A percentile compares a stretch with the other conserved stretches of the same genome.
Evolutionary conservation across 2,797 vertebrate genomes (phyloP).

Genomic region (Acestrorhynchus altus): DNA sequence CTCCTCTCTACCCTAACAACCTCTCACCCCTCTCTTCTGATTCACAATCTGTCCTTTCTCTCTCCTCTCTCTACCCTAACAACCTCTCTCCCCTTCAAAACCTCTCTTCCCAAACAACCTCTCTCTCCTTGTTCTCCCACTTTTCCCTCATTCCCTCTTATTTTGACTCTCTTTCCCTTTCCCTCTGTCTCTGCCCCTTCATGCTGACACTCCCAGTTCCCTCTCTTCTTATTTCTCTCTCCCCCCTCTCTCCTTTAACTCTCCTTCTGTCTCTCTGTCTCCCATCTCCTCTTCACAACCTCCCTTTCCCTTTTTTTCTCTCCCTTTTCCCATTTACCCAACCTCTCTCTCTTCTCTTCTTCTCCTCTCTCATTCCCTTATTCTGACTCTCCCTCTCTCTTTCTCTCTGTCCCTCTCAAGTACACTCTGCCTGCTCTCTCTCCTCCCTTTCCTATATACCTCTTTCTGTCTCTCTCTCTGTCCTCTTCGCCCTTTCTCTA

Average conservation of each 20-base stretch:
- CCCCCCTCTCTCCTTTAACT: constrained; percentile 47
- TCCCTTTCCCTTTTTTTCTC: constrained; percentile 45
- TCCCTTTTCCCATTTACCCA: too few relatives aligned
- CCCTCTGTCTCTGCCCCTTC: constrained; percentile 3
- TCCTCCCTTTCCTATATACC: too few relatives aligned
- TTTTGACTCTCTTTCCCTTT: too few relatives aligned
- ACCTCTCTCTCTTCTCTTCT: too few relatives aligned
- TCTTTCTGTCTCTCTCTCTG: too few relatives aligned
- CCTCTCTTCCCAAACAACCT: constrained; percentile 32
- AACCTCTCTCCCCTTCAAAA: constrained; percentile 27
- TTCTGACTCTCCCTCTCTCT: constrained; percentile 5
- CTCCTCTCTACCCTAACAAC: constrained; percentile 60
- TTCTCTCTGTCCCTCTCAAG: background rate
- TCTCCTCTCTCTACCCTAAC: constrained; percentile 50
- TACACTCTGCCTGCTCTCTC: background rate
- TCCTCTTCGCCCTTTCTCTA: background rate
- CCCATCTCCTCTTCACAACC: constrained; percentile 56
- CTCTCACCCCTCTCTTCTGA: background rate
- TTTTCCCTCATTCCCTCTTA: too few relatives aligned
- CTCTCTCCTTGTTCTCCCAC: too few relatives aligned
- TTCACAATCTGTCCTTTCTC: too few relatives aligned
- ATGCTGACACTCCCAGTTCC: too few relatives aligned
- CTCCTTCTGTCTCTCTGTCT: constrained; percentile 40
- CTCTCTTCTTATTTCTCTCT: too few relatives aligned
- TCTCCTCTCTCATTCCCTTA: too few relatives aligned